Conservation (phyloP, 2,888 invertebrate species). For the Pachymerium ferrugineum region DNA sequence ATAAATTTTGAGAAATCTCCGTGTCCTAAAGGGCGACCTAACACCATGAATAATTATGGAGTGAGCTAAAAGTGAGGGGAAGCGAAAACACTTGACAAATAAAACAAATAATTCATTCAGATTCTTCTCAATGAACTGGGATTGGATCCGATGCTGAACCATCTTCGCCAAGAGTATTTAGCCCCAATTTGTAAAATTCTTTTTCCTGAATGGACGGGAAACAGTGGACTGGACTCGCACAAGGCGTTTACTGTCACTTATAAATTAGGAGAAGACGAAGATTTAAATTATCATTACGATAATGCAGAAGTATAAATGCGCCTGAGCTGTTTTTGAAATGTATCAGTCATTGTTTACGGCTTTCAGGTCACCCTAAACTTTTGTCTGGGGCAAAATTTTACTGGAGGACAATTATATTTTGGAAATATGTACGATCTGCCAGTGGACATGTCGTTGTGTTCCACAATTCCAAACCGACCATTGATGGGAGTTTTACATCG, state of each 20-base stretch:
- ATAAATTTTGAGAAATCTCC: constrained; percentile 46
- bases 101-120: constrained; percentile 38
- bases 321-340: background rate
- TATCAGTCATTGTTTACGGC: background rate
- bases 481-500: constrained; percentile 47
- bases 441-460: constrained; percentile 6
- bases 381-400: constrained; percentile 45
- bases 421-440: constrained; percentile 43
- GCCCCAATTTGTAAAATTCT: constrained; percentile 43
- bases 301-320: constrained; percentile 46
- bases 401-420: constrained; percentile 48
- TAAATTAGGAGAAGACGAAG: constrained; percentile 44
- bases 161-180: constrained; percentile 46
- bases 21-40: constrained; percentile 48
- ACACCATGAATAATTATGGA: constrained; percentile 51
- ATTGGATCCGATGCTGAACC: constrained; percentile 45
- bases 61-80: constrained; percentile 42
- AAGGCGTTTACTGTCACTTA: constrained; percentile 49
- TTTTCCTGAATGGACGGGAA: constrained; percentile 47
- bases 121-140: constrained; percentile 48
- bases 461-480: constrained; percentile 40
- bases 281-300: constrained; percentile 49
- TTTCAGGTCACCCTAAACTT: constrained; percentile 47
- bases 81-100: background rate
- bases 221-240: constrained; percentile 47